phyloP scores from a whole-genome alignment of 2,113 vertebrate species.

The Crotalus helleri region DNA sequence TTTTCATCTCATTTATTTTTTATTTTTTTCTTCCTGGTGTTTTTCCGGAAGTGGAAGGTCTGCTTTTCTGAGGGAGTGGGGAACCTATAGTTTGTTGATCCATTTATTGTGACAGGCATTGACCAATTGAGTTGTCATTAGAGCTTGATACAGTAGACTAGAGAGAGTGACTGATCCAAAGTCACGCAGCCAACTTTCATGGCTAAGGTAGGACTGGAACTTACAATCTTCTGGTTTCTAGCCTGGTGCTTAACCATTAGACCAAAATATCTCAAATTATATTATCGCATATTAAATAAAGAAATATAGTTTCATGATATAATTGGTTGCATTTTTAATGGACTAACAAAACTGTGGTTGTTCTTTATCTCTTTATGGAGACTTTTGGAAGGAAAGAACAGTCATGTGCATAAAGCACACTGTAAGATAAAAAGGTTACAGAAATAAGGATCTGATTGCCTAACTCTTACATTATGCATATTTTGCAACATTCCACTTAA shows the following conservation, averaged over 20 bases:
- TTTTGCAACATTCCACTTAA: not conserved
- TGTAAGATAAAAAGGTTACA: not conserved
- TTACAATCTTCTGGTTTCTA: not conserved
- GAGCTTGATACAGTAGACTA: not conserved
- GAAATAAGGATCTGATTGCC: not conserved
- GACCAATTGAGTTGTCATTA: not conserved
- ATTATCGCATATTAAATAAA: not conserved
- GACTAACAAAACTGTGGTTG: not conserved
- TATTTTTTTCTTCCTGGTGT: not conserved
- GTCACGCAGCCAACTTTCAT: not conserved
- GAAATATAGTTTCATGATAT: not conserved
- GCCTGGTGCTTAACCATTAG: not conserved
- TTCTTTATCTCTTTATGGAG: not conserved
- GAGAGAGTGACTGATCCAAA: not conserved
- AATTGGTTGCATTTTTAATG: not conserved
- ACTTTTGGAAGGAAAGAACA: not conserved
- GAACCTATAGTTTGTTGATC: not conserved
- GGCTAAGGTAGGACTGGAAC: not conserved
- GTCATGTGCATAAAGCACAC: not conserved
- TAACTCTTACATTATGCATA: not conserved
- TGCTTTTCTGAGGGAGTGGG: not conserved
- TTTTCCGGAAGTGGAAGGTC: not conserved
- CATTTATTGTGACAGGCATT: not conserved
- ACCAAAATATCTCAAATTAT: not conserved
- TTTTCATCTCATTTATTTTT: not conserved